These are phyloP conservation scores for Brachionus rubens DNA, from an alignment of 1,140 invertebrate species.

Conservation along the genomic window DNA sequence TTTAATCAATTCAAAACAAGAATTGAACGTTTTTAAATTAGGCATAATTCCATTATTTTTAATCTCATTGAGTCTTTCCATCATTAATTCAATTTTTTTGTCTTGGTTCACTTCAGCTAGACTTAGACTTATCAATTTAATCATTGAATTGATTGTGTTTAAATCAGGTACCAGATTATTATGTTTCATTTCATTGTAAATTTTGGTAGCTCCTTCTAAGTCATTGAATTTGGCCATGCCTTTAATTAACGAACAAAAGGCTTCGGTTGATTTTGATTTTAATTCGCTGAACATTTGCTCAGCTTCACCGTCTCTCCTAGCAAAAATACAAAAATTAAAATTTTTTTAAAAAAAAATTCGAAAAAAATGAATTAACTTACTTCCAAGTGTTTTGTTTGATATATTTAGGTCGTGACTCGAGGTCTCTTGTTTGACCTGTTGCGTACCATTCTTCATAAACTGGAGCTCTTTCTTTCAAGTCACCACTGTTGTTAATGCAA, in stretches of 20 bases:
- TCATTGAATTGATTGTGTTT: conserved; percentile 32
- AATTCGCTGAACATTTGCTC: conserved; percentile 33
- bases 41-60: conserved; percentile 27
- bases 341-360: background rate
- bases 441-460: background rate
- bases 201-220: background rate
- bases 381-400: background rate
- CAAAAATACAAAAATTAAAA: background rate
- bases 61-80: conserved; percentile 8
- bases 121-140: background rate
- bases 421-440: conserved; percentile 1
- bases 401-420: conserved; percentile 13
- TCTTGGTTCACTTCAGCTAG: background rate
- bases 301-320: conserved; percentile 1
- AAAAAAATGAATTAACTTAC: background rate
- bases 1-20: conserved; percentile 1
- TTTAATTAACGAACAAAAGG: conserved; percentile 37
- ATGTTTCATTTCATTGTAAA: conserved; percentile 2
- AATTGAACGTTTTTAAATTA: conserved; percentile 33
- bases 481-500: conserved; percentile 12
- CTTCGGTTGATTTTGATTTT: background rate
- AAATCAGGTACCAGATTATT: conserved; percentile 21
- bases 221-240: conserved; percentile 29
- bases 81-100: conserved; percentile 26
- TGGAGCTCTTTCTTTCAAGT: conserved; percentile 5